A percentile compares a stretch with the other conserved stretches of the same genome.
Evolutionary conservation across 2,888 invertebrate species (phyloP).

Genomic region (Psylliodes chrysocephalus): DNA sequence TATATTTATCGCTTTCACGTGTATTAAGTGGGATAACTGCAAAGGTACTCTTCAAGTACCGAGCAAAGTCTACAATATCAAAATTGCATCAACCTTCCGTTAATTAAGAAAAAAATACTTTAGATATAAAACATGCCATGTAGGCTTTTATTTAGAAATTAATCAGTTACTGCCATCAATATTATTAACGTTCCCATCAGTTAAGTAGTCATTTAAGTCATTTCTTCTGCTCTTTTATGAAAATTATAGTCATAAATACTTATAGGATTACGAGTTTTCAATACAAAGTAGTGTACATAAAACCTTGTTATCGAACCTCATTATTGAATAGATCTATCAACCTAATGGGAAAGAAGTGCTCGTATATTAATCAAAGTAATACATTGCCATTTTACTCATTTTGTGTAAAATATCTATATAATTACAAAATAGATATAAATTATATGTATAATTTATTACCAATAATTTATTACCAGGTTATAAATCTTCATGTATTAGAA

Average conservation of each 20-base stretch:
- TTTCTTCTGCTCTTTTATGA: conserved; percentile 8
- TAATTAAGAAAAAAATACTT: too few species aligned
- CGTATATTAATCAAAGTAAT: conserved; percentile 8
- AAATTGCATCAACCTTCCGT: too few species aligned
- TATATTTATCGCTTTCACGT: too few species aligned
- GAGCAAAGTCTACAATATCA: too few species aligned
- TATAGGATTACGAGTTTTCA: conserved; percentile 8
- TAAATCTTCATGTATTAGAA: conserved; percentile 5
- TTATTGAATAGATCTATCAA: conserved; percentile 23
- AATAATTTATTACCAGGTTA: conserved; percentile 17
- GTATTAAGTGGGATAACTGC: too few species aligned
- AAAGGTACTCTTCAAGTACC: too few species aligned
- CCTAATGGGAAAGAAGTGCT: conserved; percentile 10
- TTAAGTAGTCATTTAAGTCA: too few species aligned
- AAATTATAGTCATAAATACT: conserved; percentile 9
- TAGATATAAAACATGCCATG: too few species aligned
- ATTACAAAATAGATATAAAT: conserved; percentile 25
- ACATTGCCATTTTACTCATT: conserved; percentile 13
- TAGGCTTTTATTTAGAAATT: too few species aligned
- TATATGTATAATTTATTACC: too few species aligned
- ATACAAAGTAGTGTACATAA: conserved; percentile 10
- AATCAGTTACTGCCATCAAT: too few species aligned
- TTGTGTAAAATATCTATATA: conserved; percentile 20
- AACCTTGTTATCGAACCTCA: conserved; percentile 6
- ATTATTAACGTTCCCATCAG: too few species aligned